Evolutionary conservation across 2,113 vertebrate genomes (phyloP).

Genomic region (Cepphus grylle): DNA sequence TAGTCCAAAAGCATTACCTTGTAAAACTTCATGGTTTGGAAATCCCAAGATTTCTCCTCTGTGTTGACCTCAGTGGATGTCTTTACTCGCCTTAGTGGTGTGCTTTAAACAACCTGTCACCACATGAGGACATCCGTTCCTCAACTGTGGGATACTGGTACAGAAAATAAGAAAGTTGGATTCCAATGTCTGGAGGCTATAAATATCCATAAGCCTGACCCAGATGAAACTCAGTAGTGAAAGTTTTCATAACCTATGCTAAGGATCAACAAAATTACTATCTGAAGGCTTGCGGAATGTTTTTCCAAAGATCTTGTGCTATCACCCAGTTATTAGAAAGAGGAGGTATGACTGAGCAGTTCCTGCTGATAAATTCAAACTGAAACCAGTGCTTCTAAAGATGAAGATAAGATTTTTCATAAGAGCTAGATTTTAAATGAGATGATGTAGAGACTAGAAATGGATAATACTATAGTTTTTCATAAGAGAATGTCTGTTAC

Average conservation of each 20-base stretch:
- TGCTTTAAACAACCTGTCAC: not conserved
- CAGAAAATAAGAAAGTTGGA: not conserved
- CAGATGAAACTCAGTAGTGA: not conserved
- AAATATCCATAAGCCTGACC: not conserved
- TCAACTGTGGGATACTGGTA: not conserved
- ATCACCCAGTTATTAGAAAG: not conserved
- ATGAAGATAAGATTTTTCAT: not conserved
- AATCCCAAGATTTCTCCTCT: not conserved
- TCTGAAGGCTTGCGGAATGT: not conserved
- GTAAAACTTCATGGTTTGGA: not conserved
- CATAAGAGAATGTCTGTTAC: not conserved
- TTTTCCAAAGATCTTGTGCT: not conserved
- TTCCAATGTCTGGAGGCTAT: not conserved
- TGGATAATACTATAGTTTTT: not conserved
- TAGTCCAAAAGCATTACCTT: not conserved
- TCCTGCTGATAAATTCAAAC: not conserved
- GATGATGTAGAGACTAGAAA: not conserved
- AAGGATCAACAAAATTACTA: not conserved
- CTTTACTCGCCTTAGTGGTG: not conserved
- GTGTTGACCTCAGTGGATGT: not conserved
- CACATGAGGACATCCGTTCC: not conserved
- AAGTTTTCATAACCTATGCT: not conserved
- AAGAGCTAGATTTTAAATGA: not conserved
- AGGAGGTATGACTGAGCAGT: not conserved
- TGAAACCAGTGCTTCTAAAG: not conserved